A percentile compares a stretch with the other conserved stretches of the same genome.
Evolutionary conservation across 2,113 vertebrate species (phyloP).

Genomic region (Caranx melampygus): DNA sequence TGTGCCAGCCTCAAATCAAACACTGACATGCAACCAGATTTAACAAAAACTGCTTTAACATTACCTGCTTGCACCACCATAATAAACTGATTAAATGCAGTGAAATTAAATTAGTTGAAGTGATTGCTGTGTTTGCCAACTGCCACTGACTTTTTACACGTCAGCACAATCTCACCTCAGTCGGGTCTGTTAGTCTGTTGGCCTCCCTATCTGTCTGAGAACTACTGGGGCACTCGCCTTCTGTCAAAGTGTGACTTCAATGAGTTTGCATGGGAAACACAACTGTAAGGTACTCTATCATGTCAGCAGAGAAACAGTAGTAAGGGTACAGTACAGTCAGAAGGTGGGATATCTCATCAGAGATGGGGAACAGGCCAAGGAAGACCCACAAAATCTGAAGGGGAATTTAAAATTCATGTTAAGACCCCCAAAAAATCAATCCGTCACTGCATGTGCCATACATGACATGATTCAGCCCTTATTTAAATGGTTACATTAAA

Average conservation of each 20-base stretch:
- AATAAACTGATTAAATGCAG: neutral
- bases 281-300: neutral
- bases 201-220: slow-evolving; percentile 24
- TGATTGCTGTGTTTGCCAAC: neutral
- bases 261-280: slow-evolving; percentile 7
- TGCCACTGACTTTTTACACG: neutral
- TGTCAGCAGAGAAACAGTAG: neutral
- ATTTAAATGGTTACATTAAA: neutral
- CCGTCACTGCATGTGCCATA: neutral
- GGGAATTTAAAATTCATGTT: neutral
- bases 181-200: neutral
- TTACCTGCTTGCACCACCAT: neutral
- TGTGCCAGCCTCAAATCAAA: slow-evolving; percentile 5
- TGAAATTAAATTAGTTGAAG: neutral
- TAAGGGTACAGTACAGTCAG: neutral
- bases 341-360: neutral
- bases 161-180: slow-evolving; percentile 37
- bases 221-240: slow-evolving; percentile 28
- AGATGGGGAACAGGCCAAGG: neutral
- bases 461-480: neutral
- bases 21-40: neutral
- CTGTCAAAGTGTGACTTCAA: slow-evolving; percentile 39
- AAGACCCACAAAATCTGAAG: neutral
- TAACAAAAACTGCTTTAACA: neutral
- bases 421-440: neutral